Base-by-base conservation (phyloP, 2,888 invertebrate genomes). In the Leptinotarsa peninsularis region DNA sequence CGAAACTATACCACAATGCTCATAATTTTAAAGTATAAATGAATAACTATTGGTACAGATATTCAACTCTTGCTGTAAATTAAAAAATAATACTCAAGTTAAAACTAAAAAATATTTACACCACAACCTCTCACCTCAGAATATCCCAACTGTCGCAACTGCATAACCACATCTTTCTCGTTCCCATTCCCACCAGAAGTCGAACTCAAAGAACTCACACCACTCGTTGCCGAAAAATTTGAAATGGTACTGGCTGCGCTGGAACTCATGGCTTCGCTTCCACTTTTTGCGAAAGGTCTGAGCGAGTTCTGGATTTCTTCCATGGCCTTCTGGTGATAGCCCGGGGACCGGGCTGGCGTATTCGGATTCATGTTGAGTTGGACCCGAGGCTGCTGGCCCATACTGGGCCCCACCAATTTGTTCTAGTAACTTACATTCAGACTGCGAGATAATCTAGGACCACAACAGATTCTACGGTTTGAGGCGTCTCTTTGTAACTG, bases 311-410 rank as follows among this genome's bases (percentile, higher is more conserved):
- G 92, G 86, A 95, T 96, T 89, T 95, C 94, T 89, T 94, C 95
- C 89, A 96, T 92, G 87, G 95, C 95, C 90, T 95, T 95, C 89
- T 95, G 94, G 89, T 94, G 94, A 89, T 95, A 95, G 90, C 94
- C 94, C 90, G 93, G 92, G 88, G 87, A 85, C 73, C 88, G 87
- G 86, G 88, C 86, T 77, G 87, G 90, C 13, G 70, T 56, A 89
- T 86, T 90, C 89, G 91, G 91, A 90, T 91, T 91, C 92, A 92
- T 92, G 89, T 89, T 91, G 90, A 90, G 88, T 49, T 43, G 70
- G 49, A 88, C 60, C 69, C 81, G 81, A 86, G 89, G 89, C 89
- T 89, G 89, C 84, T 89, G 89, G 89, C 89, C 89, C 89, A 89
- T 89, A 85, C 88, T 89, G 88, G 90, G 90, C 90, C 90, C 89